Conservation (phyloP, 2,888 invertebrate species). For the Melanargia galathea region DNA sequence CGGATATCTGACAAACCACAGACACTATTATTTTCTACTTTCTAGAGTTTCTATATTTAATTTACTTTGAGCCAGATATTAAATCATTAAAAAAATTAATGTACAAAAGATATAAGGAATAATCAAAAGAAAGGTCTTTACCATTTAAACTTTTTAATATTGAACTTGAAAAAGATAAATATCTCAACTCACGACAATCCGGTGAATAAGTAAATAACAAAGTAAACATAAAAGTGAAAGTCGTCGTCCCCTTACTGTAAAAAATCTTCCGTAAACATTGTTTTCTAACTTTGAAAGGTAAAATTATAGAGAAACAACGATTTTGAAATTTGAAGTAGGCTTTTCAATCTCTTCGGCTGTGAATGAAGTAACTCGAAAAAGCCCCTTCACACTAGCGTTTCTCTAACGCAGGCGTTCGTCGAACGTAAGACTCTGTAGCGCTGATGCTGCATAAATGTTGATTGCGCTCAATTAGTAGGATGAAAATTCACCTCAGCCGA, state of each 20-base stretch:
- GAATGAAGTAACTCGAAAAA: neutral
- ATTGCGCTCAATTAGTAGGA: no score
- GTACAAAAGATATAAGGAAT: constrained; percentile 12
- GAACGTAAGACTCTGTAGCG: no score
- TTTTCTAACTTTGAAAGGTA: constrained; percentile 13
- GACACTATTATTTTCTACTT: no score
- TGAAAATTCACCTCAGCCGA: no score
- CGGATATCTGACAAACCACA: no score
- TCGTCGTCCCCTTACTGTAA: constrained; percentile 6
- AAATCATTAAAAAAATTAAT: no score
- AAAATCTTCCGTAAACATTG: constrained; percentile 20
- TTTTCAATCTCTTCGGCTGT: neutral
- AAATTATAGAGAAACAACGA: constrained; percentile 11
- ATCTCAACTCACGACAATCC: constrained; percentile 13
- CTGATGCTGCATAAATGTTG: no score
- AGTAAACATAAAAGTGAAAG: neutral
- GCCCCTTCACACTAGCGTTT: no score
- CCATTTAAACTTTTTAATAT: constrained; percentile 21
- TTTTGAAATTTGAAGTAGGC: neutral
- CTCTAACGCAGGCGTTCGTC: no score
- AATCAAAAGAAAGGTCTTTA: neutral
- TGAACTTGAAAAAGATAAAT: constrained; percentile 15
- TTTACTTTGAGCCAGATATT: no score
- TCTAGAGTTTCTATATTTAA: no score
- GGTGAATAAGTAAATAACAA: constrained; percentile 8